A percentile compares a stretch with the other conserved stretches of the same genome.
phyloP scores from a whole-genome alignment of 2,888 invertebrate genomes.

The Lumbricus terrestris region DNA sequence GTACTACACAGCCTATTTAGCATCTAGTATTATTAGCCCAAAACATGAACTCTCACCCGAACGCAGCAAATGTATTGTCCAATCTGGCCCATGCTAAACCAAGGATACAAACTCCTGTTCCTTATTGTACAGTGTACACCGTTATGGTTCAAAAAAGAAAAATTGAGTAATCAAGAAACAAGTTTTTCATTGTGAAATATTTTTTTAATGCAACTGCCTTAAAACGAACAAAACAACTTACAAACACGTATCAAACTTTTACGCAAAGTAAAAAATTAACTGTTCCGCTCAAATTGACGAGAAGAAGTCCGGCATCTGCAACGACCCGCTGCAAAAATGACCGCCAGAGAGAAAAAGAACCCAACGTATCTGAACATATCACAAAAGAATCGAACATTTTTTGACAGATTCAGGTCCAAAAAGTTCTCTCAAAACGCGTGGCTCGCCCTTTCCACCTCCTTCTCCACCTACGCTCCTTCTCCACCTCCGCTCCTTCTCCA shows the following conservation, averaged over 20 bases:
- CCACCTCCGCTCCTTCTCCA: too few relatives aligned
- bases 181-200: background rate
- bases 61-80: too few relatives aligned
- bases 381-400: background rate
- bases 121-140: too few relatives aligned
- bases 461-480: too few relatives aligned
- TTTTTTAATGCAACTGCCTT: background rate
- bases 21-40: too few relatives aligned
- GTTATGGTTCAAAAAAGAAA: too few relatives aligned
- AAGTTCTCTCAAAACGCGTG: background rate
- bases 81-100: too few relatives aligned
- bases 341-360: background rate
- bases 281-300: background rate
- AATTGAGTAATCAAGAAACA: background rate
- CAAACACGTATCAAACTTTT: background rate
- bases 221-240: background rate
- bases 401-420: background rate
- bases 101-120: too few relatives aligned
- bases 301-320: background rate
- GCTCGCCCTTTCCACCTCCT: too few relatives aligned
- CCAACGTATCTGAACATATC: background rate
- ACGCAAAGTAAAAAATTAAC: background rate
- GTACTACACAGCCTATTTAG: too few relatives aligned
- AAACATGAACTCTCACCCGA: too few relatives aligned
- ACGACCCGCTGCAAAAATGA: background rate